These are phyloP conservation scores for Lonchura striata DNA, from an alignment of 2,113 vertebrate species.

Conservation along the genomic window DNA sequence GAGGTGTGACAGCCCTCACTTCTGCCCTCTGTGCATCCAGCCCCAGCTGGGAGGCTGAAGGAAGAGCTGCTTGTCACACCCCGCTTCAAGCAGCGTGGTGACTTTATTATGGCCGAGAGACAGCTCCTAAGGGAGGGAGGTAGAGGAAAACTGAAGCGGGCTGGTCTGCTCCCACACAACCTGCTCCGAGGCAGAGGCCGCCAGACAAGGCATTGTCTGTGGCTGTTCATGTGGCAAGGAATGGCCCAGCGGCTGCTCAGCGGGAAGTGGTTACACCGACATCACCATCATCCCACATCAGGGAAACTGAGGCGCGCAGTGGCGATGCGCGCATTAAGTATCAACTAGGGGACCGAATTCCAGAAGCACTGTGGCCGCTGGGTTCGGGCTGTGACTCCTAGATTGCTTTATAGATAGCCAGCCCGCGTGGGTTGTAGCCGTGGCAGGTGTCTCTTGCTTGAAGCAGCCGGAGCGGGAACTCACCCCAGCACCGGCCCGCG, in stretches of 20 bases:
- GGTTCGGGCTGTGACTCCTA: accelerated
- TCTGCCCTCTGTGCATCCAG: background rate
- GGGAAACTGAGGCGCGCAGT: background rate
- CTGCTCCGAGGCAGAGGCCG: background rate
- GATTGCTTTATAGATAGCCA: background rate
- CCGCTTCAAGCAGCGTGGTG: background rate
- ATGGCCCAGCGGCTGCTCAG: background rate
- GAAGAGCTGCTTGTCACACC: background rate
- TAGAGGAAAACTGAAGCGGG: background rate
- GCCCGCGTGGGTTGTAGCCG: too few species aligned
- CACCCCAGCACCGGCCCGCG: background rate
- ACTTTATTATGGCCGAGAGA: background rate
- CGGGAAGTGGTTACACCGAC: background rate
- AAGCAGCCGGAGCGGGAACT: background rate
- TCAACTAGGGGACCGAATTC: background rate
- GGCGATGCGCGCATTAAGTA: background rate
- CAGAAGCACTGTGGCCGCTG: background rate
- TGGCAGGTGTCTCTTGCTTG: background rate
- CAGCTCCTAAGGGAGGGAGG: background rate
- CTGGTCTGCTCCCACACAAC: background rate
- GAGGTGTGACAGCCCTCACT: background rate
- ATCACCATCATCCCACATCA: background rate
- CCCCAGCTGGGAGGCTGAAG: background rate
- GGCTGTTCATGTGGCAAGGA: background rate
- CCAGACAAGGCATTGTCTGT: background rate